phyloP scores from a whole-genome alignment of 2,113 vertebrate species.

The Daphoenositta chrysoptera region DNA sequence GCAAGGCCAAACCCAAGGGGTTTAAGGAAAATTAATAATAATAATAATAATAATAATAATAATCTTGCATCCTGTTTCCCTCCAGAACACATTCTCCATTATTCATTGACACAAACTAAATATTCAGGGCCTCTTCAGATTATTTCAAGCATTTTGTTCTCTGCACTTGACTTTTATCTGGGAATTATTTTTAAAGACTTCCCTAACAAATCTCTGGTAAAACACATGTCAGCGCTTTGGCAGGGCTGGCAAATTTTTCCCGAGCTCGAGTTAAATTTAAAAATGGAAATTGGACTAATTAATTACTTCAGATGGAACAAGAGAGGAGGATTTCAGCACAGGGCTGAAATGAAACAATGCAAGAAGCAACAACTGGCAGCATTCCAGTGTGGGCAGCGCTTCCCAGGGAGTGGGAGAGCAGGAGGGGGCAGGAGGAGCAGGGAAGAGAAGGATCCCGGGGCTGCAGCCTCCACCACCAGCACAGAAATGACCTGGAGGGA shows the following conservation, averaged over 20 bases:
- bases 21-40: neutral
- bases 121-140: neutral
- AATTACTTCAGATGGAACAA: neutral
- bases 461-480: neutral
- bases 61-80: neutral
- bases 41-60: neutral
- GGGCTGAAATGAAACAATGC: neutral
- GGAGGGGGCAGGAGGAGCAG: neutral
- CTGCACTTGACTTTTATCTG: neutral
- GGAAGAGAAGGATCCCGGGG: neutral
- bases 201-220: neutral
- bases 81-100: neutral
- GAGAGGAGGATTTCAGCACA: neutral
- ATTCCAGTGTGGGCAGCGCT: neutral
- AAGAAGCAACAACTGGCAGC: neutral
- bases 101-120: neutral
- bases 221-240: slow-evolving; percentile 5
- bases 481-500: neutral
- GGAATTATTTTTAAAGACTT: slow-evolving; percentile 9
- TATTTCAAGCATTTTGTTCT: neutral
- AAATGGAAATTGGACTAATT: slow-evolving; percentile 17
- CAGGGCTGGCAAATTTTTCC: neutral
- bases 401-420: neutral
- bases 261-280: neutral
- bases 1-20: neutral